phyloP scores from a whole-genome alignment of 2,113 vertebrate species.

The Polypterus bichir region DNA sequence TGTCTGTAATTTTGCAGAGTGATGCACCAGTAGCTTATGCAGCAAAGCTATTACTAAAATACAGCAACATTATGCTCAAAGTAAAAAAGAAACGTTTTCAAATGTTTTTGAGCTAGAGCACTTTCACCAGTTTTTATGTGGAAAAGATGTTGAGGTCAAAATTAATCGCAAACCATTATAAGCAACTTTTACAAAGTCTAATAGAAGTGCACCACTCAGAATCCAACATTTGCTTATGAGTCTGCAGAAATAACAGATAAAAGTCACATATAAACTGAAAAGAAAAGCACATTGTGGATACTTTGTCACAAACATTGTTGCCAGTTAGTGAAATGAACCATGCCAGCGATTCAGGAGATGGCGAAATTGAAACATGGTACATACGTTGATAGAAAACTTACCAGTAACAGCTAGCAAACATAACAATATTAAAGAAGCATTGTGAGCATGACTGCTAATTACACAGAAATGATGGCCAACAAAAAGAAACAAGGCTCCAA shows the following conservation, averaged over 20 bases:
- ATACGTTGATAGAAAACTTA: slow-evolving; percentile 10
- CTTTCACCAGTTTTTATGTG: slow-evolving; percentile 11
- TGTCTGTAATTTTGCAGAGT: slow-evolving; percentile 1
- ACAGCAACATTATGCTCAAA: slow-evolving; percentile 11
- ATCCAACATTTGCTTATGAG: slow-evolving; percentile 13
- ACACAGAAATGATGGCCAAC: slow-evolving; percentile 6
- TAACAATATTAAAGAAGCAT: slow-evolving; percentile 1
- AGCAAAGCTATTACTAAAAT: neutral
- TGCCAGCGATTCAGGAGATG: neutral
- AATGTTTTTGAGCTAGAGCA: slow-evolving; percentile 9
- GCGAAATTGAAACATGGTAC: slow-evolving; percentile 12
- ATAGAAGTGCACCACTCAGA: slow-evolving; percentile 14
- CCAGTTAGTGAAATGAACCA: no score
- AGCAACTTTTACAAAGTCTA: no score
- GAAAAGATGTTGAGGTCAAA: neutral
- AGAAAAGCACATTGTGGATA: slow-evolving; percentile 11
- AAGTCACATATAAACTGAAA: slow-evolving; percentile 10
- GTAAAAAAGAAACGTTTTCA: slow-evolving; percentile 9
- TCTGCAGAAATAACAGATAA: slow-evolving; percentile 10
- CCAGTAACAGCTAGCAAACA: slow-evolving; percentile 12
- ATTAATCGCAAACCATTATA: slow-evolving; percentile 9
- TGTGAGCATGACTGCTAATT: slow-evolving; percentile 2
- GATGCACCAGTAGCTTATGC: slow-evolving; percentile 1
- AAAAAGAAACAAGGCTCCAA: slow-evolving; percentile 3
- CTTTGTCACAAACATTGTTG: slow-evolving; percentile 12